A percentile compares a stretch with the other conserved stretches of the same genome.
Conservation (phyloP, 2,888 invertebrate species). For the Cybosia mesomella region DNA sequence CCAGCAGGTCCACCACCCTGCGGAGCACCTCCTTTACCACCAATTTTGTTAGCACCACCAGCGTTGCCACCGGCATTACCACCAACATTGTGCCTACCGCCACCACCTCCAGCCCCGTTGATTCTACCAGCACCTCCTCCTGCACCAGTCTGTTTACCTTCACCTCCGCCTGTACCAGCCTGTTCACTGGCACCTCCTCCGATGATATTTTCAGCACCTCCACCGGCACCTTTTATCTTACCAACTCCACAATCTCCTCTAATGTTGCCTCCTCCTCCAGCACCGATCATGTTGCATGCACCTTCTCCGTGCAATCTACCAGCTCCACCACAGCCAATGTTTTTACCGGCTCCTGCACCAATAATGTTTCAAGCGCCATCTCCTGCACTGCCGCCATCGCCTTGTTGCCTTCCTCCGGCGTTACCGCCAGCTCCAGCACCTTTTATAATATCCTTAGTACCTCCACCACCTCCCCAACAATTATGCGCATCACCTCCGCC, state of each 20-base stretch:
- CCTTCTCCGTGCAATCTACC: conserved; percentile 36
- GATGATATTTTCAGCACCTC: conserved; percentile 32
- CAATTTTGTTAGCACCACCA: conserved; percentile 46
- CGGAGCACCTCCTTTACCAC: conserved; percentile 51
- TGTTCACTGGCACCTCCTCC: conserved; percentile 41
- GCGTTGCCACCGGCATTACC: conserved; percentile 48
- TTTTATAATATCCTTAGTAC: conserved; percentile 20
- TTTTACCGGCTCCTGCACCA: conserved; percentile 34
- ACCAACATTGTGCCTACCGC: conserved; percentile 40
- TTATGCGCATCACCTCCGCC: conserved; percentile 63
- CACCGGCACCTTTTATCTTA: conserved; percentile 43
- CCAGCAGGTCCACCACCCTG: conserved; percentile 66
- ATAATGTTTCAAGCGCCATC: conserved; percentile 42
- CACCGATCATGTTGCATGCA: conserved; percentile 29
- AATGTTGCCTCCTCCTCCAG: conserved; percentile 40
- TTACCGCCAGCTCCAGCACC: conserved; percentile 23
- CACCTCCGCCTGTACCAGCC: conserved; percentile 43
- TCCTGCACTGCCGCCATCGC: conserved; percentile 31
- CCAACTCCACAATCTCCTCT: conserved; percentile 50
- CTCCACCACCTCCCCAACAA: conserved; percentile 37
- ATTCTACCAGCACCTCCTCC: conserved; percentile 51
- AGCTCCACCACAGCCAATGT: conserved; percentile 27
- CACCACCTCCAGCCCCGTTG: conserved; percentile 46
- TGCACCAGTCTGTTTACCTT: conserved; percentile 21
- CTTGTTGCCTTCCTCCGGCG: conserved; percentile 18